phyloP scores from a whole-genome alignment of 1,140 invertebrate species.

The Tetramorium simillimum region DNA sequence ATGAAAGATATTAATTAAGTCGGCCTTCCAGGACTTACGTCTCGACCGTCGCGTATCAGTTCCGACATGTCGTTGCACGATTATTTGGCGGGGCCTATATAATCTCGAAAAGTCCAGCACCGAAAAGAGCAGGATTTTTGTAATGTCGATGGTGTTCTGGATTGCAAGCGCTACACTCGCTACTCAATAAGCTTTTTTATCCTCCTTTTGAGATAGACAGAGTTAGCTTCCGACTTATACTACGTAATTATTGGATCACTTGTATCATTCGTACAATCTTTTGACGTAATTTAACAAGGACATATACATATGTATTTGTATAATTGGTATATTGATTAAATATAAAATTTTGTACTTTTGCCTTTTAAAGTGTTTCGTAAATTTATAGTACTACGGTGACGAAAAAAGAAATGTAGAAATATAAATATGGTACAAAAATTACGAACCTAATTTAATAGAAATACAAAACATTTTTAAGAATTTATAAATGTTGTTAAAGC shows the following conservation, averaged over 20 bases:
- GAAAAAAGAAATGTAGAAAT: not conserved
- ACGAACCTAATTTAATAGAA: not conserved
- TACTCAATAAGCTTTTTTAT: not conserved
- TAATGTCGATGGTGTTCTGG: slow-evolving; percentile 27
- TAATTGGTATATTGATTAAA: not conserved
- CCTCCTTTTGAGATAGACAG: not conserved
- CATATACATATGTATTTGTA: slow-evolving; percentile 9
- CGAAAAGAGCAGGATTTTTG: not conserved
- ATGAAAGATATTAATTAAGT: not conserved
- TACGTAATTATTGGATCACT: not conserved
- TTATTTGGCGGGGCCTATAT: slow-evolving; percentile 35
- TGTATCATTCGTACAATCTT: slow-evolving; percentile 4
- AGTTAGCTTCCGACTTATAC: not conserved
- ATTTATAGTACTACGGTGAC: not conserved
- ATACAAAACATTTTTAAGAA: slow-evolving; percentile 12
- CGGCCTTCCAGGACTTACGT: not conserved
- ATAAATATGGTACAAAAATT: not conserved
- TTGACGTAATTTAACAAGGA: slow-evolving; percentile 1
- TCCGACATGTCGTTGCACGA: not conserved
- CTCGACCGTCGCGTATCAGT: not conserved
- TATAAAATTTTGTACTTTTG: slow-evolving; percentile 28
- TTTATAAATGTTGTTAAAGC: not conserved
- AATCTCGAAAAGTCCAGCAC: not conserved
- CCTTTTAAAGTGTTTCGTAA: not conserved
- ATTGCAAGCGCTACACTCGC: not conserved